Conservation (phyloP, 2,113 vertebrate species). For the Corapipo altera region DNA sequence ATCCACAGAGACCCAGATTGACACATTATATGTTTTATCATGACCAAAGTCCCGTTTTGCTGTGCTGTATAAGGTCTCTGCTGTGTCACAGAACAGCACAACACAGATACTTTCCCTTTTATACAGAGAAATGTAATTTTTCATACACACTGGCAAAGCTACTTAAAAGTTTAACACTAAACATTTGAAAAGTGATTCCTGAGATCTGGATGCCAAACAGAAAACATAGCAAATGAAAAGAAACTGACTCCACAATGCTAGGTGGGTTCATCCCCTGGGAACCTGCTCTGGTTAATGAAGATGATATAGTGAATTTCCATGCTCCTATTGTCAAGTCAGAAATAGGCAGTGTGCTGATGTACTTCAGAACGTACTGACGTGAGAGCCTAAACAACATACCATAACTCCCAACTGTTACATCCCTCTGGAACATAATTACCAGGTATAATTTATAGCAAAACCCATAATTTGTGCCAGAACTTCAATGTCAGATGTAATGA, state of each 20-base stretch:
- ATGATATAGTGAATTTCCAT: background rate
- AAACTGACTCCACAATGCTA: background rate
- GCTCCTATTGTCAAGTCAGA: background rate
- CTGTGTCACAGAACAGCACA: background rate
- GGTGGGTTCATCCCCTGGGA: background rate
- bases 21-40: background rate
- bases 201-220: background rate
- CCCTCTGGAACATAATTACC: background rate
- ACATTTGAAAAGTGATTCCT: background rate
- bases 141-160: background rate
- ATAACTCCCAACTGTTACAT: background rate
- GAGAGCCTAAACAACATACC: background rate
- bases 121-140: background rate
- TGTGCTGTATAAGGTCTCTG: background rate
- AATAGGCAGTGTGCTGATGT: background rate
- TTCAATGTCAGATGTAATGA: background rate
- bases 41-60: background rate
- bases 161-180: background rate
- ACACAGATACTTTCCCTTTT: too few species aligned
- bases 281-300: background rate
- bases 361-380: background rate
- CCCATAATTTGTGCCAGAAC: background rate
- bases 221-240: background rate
- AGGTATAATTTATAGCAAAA: background rate
- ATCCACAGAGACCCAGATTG: background rate